Percentiles rank a stretch among this genome's conserved stretches.
These are phyloP conservation scores for Paracanthobrama guichenoti DNA, from an alignment of 2,113 vertebrate genomes.

Conservation along the genomic window DNA sequence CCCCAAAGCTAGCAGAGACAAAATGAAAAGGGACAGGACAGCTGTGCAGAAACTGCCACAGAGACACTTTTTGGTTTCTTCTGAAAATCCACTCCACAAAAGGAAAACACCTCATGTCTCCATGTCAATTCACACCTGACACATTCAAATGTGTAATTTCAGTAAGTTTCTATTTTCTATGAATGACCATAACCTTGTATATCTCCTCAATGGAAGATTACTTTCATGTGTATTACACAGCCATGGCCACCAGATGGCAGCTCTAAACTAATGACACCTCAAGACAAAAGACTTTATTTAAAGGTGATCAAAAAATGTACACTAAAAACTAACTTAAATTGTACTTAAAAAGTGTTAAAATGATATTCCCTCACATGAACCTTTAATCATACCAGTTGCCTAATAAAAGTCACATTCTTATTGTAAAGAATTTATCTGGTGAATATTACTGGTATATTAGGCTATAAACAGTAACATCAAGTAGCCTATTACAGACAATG, in stretches of 20 bases:
- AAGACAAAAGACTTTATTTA: background rate
- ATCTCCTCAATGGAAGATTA: background rate
- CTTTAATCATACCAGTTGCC: background rate
- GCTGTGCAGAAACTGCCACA: background rate
- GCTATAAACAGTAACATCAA: background rate
- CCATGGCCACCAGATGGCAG: constrained; percentile 36
- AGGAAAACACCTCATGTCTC: constrained; percentile 4
- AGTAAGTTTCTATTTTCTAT: background rate
- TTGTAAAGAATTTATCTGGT: background rate
- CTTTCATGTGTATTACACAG: background rate
- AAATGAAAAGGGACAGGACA: constrained; percentile 31
- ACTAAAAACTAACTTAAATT: background rate
- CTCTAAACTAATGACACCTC: background rate
- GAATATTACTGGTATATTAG: background rate
- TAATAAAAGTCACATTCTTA: background rate
- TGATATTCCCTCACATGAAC: background rate
- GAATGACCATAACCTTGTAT: background rate
- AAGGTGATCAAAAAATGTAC: no score
- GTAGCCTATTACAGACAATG: background rate
- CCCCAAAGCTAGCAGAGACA: constrained; percentile 21
- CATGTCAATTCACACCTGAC: constrained; percentile 3
- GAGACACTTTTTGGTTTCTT: background rate
- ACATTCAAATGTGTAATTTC: background rate
- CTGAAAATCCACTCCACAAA: constrained; percentile 16
- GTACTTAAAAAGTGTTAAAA: background rate